Percentiles rank a stretch among this genome's conserved stretches.
phyloP scores from a whole-genome alignment of 2,888 invertebrate genomes.

The Archips xylosteana region DNA sequence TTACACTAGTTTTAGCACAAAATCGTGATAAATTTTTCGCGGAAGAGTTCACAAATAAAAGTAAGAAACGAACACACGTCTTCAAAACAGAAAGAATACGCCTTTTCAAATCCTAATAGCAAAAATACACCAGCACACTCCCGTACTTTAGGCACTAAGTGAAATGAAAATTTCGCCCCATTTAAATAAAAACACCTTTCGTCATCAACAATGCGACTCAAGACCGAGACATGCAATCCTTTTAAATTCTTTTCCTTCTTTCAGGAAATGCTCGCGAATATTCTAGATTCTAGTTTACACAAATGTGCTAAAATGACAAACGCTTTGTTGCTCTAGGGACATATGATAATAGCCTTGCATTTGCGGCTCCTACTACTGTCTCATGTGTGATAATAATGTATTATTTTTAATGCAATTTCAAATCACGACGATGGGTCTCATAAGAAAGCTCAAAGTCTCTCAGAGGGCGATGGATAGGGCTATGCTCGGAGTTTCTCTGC shows the following conservation, averaged over 20 bases:
- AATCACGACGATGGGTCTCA: too few relatives aligned
- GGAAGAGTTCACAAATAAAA: too few relatives aligned
- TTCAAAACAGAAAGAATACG: neutral
- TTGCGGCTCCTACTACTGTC: conserved; percentile 58
- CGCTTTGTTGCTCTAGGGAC: conserved; percentile 78
- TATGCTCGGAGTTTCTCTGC: too few relatives aligned
- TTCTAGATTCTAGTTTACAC: conserved; percentile 78
- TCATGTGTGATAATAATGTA: too few relatives aligned
- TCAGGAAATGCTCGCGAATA: conserved; percentile 72
- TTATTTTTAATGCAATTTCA: too few relatives aligned
- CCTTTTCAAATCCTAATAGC: neutral
- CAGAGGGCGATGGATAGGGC: too few relatives aligned
- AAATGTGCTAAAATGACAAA: conserved; percentile 85
- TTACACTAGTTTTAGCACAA: too few relatives aligned
- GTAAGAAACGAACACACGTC: neutral
- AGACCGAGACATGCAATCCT: conserved; percentile 36
- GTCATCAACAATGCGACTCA: conserved; percentile 26
- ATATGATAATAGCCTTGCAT: conserved; percentile 80
- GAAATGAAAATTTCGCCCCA: conserved; percentile 7
- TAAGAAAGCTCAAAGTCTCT: too few relatives aligned
- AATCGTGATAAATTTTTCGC: too few relatives aligned
- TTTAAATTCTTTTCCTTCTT: conserved; percentile 58
- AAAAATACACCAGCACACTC: neutral
- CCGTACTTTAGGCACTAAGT: neutral
- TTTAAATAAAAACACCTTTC: conserved; percentile 36